Percentiles rank a stretch among this genome's conserved stretches.
phyloP scores from a whole-genome alignment of 2,797 vertebrate genomes.

The Macropus fuliginosus region DNA sequence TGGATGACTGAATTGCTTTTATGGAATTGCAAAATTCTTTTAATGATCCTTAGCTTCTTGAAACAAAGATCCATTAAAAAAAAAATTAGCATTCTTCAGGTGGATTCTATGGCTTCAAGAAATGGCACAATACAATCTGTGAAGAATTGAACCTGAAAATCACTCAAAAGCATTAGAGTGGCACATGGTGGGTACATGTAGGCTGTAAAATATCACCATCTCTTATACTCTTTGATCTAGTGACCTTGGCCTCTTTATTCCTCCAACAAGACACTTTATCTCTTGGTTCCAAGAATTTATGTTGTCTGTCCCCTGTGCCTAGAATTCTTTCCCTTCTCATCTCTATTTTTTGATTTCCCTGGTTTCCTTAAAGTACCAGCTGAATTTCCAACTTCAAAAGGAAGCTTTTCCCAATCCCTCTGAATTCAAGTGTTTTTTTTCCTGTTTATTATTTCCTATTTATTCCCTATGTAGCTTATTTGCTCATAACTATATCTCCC shows the following conservation, averaged over 20 bases:
- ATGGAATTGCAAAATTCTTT: neutral
- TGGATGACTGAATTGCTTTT: neutral
- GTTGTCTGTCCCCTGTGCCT: neutral
- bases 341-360: neutral
- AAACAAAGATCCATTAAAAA: neutral
- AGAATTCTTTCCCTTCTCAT: neutral
- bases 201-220: neutral
- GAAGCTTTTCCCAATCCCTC: neutral
- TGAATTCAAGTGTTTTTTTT: neutral
- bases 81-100: neutral
- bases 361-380: neutral
- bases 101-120: neutral
- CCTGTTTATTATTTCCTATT: neutral
- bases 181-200: neutral
- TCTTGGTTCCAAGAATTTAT: neutral
- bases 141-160: neutral
- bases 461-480: neutral
- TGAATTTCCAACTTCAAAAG: neutral
- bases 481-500: neutral
- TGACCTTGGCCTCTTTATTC: neutral
- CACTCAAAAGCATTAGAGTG: neutral
- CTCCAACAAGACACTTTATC: neutral
- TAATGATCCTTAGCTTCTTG: neutral
- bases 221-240: neutral
- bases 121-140: neutral